These are phyloP conservation scores for Apeltes quadracus DNA, from an alignment of 2,113 vertebrate genomes.

Conservation along the genomic window DNA sequence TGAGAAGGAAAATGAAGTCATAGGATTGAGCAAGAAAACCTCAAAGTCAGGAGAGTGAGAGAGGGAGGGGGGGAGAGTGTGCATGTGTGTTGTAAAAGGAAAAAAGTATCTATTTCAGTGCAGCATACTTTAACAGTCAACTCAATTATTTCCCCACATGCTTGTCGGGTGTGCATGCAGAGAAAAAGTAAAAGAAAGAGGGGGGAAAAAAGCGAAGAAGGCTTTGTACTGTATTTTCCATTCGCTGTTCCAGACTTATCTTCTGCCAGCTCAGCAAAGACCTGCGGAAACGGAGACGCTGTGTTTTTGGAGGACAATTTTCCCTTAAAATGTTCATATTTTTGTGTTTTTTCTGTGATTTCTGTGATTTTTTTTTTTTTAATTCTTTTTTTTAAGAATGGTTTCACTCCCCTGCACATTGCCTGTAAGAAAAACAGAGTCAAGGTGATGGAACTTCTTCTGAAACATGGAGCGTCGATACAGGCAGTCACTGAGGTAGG, in stretches of 20 bases:
- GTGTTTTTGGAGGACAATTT: conserved; percentile 11
- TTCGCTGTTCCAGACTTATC: conserved; percentile 42
- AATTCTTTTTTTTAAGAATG: conserved; percentile 90
- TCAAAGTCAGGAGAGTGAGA: conserved; percentile 45
- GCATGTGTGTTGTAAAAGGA: conserved; percentile 40
- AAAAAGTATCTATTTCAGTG: conserved; percentile 55
- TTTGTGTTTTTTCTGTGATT: conserved; percentile 20
- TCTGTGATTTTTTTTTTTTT: conserved; percentile 78
- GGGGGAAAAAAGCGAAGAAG: conserved; percentile 5
- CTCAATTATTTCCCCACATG: conserved; percentile 67
- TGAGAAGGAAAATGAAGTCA: conserved; percentile 75
- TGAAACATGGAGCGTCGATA: conserved; percentile 97
- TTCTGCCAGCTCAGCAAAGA: conserved; percentile 12
- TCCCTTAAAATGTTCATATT: not conserved
- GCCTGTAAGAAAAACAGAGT: conserved; percentile 99
- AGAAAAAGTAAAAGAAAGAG: conserved; percentile 17
- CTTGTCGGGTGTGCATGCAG: conserved; percentile 51
- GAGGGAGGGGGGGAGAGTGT: conserved; percentile 12
- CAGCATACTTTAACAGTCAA: conserved; percentile 17
- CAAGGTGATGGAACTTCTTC: conserved; percentile 97
- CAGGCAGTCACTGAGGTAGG: conserved; percentile 96
- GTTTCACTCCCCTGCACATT: conserved; percentile 98
- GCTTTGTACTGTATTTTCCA: conserved; percentile 59
- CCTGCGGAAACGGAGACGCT: not conserved
- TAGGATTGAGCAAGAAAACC: conserved; percentile 67